phyloP scores from a whole-genome alignment of 2,888 invertebrate species.

The Elysia crispata region DNA sequence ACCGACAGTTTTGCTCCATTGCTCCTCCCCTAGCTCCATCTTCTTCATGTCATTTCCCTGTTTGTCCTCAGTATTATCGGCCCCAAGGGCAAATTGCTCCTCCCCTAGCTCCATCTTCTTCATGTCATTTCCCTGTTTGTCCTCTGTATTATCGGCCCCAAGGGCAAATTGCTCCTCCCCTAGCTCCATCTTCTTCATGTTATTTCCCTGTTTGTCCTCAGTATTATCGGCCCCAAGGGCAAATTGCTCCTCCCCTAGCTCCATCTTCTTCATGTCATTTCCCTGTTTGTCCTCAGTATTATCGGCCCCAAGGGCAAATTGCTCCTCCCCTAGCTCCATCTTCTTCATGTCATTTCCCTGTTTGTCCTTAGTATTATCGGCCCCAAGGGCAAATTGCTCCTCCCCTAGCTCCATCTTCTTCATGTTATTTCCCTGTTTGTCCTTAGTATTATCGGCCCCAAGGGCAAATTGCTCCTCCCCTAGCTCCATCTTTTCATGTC shows the following conservation, averaged over 20 bases:
- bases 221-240: too few relatives aligned
- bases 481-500: neutral
- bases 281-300: too few relatives aligned
- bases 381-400: neutral
- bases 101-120: neutral
- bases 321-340: slow-evolving; percentile 54
- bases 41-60: too few relatives aligned
- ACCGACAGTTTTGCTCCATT: too few relatives aligned
- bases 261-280: too few relatives aligned
- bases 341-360: neutral
- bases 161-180: neutral
- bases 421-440: neutral
- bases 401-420: neutral
- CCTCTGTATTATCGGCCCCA: neutral
- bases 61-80: too few relatives aligned
- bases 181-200: too few relatives aligned
- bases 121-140: neutral
- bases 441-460: neutral
- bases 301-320: slow-evolving; percentile 24
- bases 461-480: neutral
- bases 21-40: too few relatives aligned
- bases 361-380: too few relatives aligned
- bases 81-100: too few relatives aligned
- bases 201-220: too few relatives aligned
- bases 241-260: too few relatives aligned